Evolutionary conservation across 2,113 vertebrate species (phyloP).

Genomic region (Labeo catla): DNA sequence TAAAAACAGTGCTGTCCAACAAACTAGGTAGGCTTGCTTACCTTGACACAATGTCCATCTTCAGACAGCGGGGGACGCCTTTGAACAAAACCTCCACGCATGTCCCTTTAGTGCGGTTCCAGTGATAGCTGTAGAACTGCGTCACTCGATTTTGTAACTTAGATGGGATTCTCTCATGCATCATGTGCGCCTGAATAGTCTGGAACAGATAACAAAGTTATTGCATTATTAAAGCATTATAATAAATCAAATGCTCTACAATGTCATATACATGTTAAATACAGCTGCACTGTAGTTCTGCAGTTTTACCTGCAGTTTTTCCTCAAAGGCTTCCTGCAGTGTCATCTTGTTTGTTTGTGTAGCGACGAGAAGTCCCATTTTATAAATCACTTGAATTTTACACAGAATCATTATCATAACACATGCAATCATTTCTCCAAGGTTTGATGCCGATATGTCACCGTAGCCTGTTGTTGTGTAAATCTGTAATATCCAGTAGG

Average conservation of each 20-base stretch:
- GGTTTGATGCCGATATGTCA: constrained; percentile 28
- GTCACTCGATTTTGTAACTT: constrained; percentile 34
- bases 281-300: background rate
- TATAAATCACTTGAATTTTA: constrained; percentile 46
- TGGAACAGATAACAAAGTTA: constrained; percentile 2
- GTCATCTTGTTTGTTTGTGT: constrained; percentile 47
- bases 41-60: constrained; percentile 42
- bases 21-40: background rate
- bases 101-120: constrained; percentile 38
- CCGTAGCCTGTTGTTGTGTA: constrained; percentile 56
- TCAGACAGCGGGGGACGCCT: constrained; percentile 34
- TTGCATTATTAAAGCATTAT: background rate
- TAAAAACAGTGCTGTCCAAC: background rate
- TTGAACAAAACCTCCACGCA: constrained; percentile 35
- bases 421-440: constrained; percentile 27
- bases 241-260: background rate
- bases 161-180: constrained; percentile 26
- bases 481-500: constrained; percentile 49
- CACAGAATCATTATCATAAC: constrained; percentile 39
- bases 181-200: constrained; percentile 39
- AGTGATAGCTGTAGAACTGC: constrained; percentile 42
- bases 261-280: background rate
- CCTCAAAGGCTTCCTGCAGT: constrained; percentile 49
- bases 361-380: constrained; percentile 44
- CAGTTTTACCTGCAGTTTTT: constrained; percentile 49